Percentiles rank a stretch among this genome's conserved stretches.
These are phyloP conservation scores for Hypanus sabinus DNA, from an alignment of 2,113 vertebrate species.

Conservation along the genomic window DNA sequence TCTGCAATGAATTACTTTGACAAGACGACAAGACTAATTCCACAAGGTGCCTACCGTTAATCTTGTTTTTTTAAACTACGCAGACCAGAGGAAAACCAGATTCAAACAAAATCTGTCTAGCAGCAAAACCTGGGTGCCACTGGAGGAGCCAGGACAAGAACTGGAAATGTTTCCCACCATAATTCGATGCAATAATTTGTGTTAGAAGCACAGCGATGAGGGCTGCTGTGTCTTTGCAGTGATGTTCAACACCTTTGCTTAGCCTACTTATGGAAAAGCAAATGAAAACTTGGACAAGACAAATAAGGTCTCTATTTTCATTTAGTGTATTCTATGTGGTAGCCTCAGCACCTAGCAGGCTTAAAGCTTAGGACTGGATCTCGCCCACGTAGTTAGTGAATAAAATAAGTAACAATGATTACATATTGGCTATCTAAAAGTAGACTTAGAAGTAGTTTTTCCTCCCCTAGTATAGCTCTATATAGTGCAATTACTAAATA, in stretches of 20 bases:
- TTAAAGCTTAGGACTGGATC: neutral
- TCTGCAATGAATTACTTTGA: neutral
- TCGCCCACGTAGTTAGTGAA: neutral
- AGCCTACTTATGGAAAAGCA: neutral
- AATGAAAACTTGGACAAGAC: neutral
- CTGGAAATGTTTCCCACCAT: neutral
- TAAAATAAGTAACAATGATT: neutral
- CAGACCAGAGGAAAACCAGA: neutral
- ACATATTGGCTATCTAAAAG: neutral
- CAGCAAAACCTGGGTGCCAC: neutral
- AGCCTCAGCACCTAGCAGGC: neutral
- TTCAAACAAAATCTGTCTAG: no score
- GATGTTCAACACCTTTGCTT: neutral
- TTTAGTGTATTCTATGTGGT: neutral
- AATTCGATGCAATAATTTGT: neutral
- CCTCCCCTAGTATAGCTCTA: neutral
- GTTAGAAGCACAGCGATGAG: neutral
- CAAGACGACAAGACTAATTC: neutral
- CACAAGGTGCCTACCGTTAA: neutral
- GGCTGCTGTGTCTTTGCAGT: neutral
- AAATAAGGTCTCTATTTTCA: neutral
- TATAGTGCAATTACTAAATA: neutral
- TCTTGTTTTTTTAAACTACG: neutral
- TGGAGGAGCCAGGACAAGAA: neutral
- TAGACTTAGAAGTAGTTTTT: neutral